phyloP scores from a whole-genome alignment of 2,888 invertebrate species.

The Silvanus unidentatus region DNA sequence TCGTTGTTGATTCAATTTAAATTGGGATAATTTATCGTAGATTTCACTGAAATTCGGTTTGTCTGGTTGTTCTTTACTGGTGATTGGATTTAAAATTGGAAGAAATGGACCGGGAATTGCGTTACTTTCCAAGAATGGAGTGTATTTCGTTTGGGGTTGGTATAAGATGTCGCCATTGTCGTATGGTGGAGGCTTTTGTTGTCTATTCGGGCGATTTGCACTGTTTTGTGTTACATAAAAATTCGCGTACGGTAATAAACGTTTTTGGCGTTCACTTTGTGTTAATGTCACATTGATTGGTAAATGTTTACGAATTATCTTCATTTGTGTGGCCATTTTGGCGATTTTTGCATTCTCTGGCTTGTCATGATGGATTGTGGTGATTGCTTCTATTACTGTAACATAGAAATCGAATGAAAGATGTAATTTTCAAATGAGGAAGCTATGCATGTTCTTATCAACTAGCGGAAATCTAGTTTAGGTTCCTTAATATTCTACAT shows the following conservation, averaged over 20 bases:
- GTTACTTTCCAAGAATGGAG: constrained; percentile 52
- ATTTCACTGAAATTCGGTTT: constrained; percentile 38
- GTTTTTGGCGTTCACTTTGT: constrained; percentile 59
- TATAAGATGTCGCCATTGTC: constrained; percentile 14
- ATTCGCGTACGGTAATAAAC: constrained; percentile 77
- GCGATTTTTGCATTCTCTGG: constrained; percentile 28
- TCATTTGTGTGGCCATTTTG: constrained; percentile 26
- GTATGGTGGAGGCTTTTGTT: neutral
- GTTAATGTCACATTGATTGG: constrained; percentile 34
- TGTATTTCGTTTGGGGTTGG: constrained; percentile 36
- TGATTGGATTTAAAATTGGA: constrained; percentile 40
- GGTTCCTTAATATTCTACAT: too few species aligned
- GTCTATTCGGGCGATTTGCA: constrained; percentile 35
- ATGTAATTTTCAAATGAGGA: too few species aligned
- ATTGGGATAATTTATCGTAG: constrained; percentile 42
- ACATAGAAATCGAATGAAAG: too few species aligned
- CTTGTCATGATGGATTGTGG: constrained; percentile 41
- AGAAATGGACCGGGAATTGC: constrained; percentile 52
- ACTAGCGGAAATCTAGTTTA: too few species aligned
- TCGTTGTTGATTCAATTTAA: constrained; percentile 35
- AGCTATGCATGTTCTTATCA: too few species aligned
- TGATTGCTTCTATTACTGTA: constrained; percentile 32
- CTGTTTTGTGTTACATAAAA: constrained; percentile 63
- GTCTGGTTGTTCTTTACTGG: constrained; percentile 18
- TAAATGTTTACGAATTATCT: neutral